Percentiles rank a stretch among this genome's conserved stretches.
phyloP scores from a whole-genome alignment of 2,113 vertebrate species.

The Rhinichthys klamathensis region DNA sequence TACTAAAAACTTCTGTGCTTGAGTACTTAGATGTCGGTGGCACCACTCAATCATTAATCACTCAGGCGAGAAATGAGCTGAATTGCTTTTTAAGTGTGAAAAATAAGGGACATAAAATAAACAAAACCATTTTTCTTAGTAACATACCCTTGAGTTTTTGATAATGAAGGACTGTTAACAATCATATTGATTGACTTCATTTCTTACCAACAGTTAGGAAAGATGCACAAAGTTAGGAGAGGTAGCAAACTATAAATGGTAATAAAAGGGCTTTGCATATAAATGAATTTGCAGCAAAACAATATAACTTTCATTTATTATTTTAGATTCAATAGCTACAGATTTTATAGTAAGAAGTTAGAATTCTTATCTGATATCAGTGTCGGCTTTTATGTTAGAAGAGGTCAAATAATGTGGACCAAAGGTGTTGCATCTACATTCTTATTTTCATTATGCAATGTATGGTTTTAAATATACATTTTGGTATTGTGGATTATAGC shows the following conservation, averaged over 20 bases:
- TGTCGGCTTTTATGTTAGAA: neutral
- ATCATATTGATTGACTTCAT: constrained; percentile 6
- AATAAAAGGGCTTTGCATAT: neutral
- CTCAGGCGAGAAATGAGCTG: constrained; percentile 22
- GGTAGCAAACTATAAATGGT: constrained; percentile 9
- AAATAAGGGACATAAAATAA: constrained; percentile 3
- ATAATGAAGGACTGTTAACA: neutral
- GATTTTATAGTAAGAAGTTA: too few species aligned
- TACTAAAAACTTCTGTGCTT: constrained; percentile 10
- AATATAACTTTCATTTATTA: neutral
- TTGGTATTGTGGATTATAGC: neutral
- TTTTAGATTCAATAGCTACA: neutral
- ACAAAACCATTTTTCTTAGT: neutral
- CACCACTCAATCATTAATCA: constrained; percentile 23
- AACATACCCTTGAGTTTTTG: neutral
- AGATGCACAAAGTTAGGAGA: neutral
- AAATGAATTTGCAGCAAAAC: neutral
- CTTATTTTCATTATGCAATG: neutral
- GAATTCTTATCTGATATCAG: neutral
- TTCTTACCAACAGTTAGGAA: neutral
- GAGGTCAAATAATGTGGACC: neutral
- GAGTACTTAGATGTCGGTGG: neutral
- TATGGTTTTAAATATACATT: neutral
- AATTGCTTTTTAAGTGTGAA: constrained; percentile 16
- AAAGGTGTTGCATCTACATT: neutral